Base-by-base conservation (phyloP, 2,888 invertebrate species). In the Syritta pipiens region DNA sequence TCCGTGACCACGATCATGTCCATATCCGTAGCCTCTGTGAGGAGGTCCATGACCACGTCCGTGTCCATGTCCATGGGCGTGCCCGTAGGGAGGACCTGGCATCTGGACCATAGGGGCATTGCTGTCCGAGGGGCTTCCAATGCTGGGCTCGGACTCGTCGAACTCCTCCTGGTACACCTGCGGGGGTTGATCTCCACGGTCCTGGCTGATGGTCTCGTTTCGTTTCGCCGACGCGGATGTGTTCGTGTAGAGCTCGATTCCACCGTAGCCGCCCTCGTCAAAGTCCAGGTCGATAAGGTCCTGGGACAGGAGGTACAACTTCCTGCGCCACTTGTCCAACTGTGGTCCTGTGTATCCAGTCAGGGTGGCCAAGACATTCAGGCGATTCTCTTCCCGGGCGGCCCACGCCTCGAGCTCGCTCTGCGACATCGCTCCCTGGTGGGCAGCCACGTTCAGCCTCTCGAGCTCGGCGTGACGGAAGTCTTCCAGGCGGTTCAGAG, bases 151-250 rank as follows among this genome's bases (percentile, higher is more conserved):
- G 10, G 85, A 84, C 0, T 84, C 84, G 3, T 86, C 86, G n/a
- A 84, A 81, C 2, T 84, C 83, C 30, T 89, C 88, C 9, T 86
- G 86, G 37, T 85, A 87, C 0, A 83, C 75, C 72, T 88, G 85
- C 0, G 89, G 89, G 1, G 89, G 89, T 51, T 89, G 89, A 82
- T 89, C 89, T 0, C 89, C 89, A 9, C 89, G 86, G 81, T 88
- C 86, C 60, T 84, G 85, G 4, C 86, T 87, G 53, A 87, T 85
- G 0, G 81, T 81, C 0, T 83, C 81, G n/a, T 83, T 84, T 10
- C 68, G 76, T 9, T 81, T 72, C 42, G 83, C 28, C 0, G 82
- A 76, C 4, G 63, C 69, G 2, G 75, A 77, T 0, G 75, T 62
- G 49, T 84, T 83, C 0, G 72, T 65, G 7, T 20, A 20, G 2